Conservation (phyloP, 2,888 invertebrate species). For the Monoplex corrugatus region DNA sequence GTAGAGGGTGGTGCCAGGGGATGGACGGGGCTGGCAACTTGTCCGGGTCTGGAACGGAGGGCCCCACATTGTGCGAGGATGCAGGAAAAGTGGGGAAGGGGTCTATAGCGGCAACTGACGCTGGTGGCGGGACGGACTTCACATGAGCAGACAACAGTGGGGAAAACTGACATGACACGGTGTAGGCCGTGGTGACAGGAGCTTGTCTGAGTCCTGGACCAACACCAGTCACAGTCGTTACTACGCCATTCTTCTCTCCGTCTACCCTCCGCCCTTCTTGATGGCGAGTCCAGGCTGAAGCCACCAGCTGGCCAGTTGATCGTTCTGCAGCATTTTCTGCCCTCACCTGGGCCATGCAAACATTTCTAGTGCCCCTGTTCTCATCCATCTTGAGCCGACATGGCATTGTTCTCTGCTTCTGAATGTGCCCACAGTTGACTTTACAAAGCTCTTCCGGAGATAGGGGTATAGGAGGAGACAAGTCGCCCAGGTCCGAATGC, state of each 20-base stretch:
- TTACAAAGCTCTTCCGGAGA: slow-evolving; percentile 69
- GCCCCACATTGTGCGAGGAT: not conserved
- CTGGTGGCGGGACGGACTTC: not conserved
- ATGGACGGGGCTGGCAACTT: slow-evolving; percentile 14
- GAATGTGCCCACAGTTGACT: not conserved
- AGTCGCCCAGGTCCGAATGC: slow-evolving; percentile 67
- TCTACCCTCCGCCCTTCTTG: not conserved
- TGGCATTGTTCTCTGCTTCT: not conserved
- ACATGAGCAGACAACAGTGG: not conserved
- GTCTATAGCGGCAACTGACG: not conserved
- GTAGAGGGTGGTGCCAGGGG: slow-evolving; percentile 30
- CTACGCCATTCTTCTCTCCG: not conserved
- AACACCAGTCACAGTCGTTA: not conserved
- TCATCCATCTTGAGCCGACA: slow-evolving; percentile 31
- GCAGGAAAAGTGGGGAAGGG: not conserved
- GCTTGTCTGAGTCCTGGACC: not conserved
- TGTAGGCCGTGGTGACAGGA: no score
- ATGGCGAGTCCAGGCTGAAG: not conserved
- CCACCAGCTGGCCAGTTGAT: not conserved
- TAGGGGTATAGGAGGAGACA: slow-evolving; percentile 73
- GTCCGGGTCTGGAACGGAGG: slow-evolving; percentile 10
- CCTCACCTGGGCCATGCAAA: slow-evolving; percentile 40
- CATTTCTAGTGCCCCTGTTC: slow-evolving; percentile 25
- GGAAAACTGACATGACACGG: no score
- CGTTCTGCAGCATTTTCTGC: slow-evolving; percentile 29